Base-by-base conservation (phyloP, 2,888 invertebrate species). In the Mactromeris polynyma region DNA sequence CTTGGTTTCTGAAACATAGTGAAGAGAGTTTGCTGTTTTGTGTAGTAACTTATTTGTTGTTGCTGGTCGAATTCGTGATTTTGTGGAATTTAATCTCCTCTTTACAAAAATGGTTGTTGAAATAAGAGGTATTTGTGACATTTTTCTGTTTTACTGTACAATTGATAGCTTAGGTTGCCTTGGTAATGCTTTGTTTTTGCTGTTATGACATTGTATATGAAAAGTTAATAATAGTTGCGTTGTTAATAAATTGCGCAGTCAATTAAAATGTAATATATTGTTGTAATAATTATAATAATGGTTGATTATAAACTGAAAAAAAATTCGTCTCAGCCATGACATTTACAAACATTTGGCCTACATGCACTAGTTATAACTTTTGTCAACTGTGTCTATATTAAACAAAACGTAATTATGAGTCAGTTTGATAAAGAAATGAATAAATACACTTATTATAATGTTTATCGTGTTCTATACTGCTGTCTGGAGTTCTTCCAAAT, bases 51-150 rank as follows among this genome's bases (percentile, higher is more conserved):
- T 46, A 3, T 1, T 46, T 1, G 46, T 14, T 46, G 46, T 46
- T 46, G 46, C 11, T 46, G 46, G 46, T 46, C 17, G 46, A 11
- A 9, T 46, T 46, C 17, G 46, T 46, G 46, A 26, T 64, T 64
- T 26, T 26, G 9, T 26, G 58, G 58, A 64, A 26, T 64, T 26
- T 26, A n/a, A 58, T 58, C 58, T 58, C 26, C 21, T 19, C 26
- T n/a, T 64, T 51, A 21, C 26, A 64, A 64, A 64, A n/a, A 64
- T 64, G 58, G 58, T 64, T 64, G 58, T 64, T 64, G 58, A 64
- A 64, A 64, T n/a, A 2, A 64, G 58, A 64, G 58, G 58, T 64
- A 64, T 64, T 64, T 64, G 11, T 64, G 9, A 64, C 26, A 26
- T 64, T 7, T 26, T 26, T 26, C n/a, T 2, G 3, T 64, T 64